Evolutionary conservation across 2,888 invertebrate species (phyloP), one percentile per base, ranked within the genome.

Genomic region (Scelioninae gen. 1): DNA sequence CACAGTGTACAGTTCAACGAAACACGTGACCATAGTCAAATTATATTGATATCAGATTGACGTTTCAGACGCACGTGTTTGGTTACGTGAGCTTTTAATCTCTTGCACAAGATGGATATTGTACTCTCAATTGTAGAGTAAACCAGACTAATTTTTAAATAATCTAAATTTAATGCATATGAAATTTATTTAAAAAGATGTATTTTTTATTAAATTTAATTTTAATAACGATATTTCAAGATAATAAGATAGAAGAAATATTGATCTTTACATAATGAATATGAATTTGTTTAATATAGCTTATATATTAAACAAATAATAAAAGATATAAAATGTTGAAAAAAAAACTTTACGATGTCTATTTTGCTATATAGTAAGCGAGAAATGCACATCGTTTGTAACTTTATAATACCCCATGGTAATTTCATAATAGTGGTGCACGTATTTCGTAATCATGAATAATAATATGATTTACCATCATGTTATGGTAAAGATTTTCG

Each of bases 1-100:
- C 58, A 47, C 11, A 60, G 49, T 66, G 78, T 63, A 68, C 65
- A 74, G 55, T 74, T 75, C 60, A 74, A 72, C 56, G 75, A 74
- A 77, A 84, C 84, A 84, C 81, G 84, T 84, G 84, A 84, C 77
- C 75, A 65, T 74, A 75, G 58, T 66, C 63, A 56, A 81, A 74
- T 63, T 84, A 74, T 84, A 84, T 84, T 81, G 81, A 77, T 81
- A 69, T 65, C 58, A 69, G 53, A 83, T 47, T 76, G 72, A 74
- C 83, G 74, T 83, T 83, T 83, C 72, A 71, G 31, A 78, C 69
- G 77, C 83, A 84, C 83, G 83, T 84, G 83, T 84, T 84, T 69
- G 55, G 74, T 53, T 84, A 75, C 84, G 81, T 84, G 81, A 84
- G 77, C 77, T 78, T 81, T 71, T 55, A 81, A 78, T 84, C 80